These are phyloP conservation scores for Drosophila malerkotliana DNA, from an alignment of 1,140 invertebrate genomes.

Conservation along the genomic window DNA sequence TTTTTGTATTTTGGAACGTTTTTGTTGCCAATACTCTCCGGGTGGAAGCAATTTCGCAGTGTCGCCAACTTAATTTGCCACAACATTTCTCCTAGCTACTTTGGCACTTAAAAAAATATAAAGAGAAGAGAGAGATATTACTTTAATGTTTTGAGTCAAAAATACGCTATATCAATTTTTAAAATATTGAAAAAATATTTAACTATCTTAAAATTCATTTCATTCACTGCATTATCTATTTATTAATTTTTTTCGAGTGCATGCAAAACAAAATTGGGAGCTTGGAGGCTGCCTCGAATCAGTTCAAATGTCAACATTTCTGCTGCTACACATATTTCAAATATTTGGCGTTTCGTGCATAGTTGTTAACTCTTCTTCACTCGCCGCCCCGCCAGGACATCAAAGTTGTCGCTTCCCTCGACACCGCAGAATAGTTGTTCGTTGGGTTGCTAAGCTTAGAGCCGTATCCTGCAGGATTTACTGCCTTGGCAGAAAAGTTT, in stretches of 20 bases:
- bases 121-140: too few species aligned
- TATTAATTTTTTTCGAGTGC: slow-evolving; percentile 1
- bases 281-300: slow-evolving; percentile 21
- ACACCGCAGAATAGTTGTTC: slow-evolving; percentile 67
- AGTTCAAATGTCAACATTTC: slow-evolving; percentile 52
- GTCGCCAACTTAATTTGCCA: slow-evolving; percentile 65
- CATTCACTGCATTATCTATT: too few species aligned
- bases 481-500: slow-evolving; percentile 52
- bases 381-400: slow-evolving; percentile 44
- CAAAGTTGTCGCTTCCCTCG: slow-evolving; percentile 55
- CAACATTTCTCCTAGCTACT: slow-evolving; percentile 20
- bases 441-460: slow-evolving; percentile 49
- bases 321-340: slow-evolving; percentile 68
- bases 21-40: slow-evolving; percentile 43
- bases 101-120: slow-evolving; percentile 21
- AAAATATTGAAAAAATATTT: too few species aligned
- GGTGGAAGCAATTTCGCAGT: slow-evolving; percentile 45
- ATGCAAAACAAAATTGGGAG: background rate
- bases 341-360: slow-evolving; percentile 64
- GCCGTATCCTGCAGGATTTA: slow-evolving; percentile 58
- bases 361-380: slow-evolving; percentile 52
- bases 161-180: too few species aligned
- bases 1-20: background rate
- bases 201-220: too few species aligned
- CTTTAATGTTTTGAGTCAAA: too few species aligned